Conservation (phyloP, 2,888 invertebrate genomes). For the Tridacna gigas region DNA sequence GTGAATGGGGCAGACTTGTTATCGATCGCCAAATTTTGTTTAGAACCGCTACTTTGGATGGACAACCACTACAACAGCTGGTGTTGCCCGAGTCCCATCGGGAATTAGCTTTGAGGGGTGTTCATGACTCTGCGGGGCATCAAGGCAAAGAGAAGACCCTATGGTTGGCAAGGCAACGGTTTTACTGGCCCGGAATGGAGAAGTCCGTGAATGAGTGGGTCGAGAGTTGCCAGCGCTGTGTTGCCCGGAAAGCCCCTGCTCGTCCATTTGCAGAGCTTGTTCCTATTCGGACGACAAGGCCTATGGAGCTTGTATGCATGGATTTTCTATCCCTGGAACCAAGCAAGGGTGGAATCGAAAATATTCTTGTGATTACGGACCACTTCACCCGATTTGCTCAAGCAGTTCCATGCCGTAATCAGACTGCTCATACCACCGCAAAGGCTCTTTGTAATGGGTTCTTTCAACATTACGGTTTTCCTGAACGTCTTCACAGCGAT, state of each 20-base stretch:
- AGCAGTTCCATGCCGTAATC: slow-evolving; percentile 57
- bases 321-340: slow-evolving; percentile 56
- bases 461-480: slow-evolving; percentile 53
- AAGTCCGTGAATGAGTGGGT: not conserved
- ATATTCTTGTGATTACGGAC: slow-evolving; percentile 62
- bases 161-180: not conserved
- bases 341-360: slow-evolving; percentile 56
- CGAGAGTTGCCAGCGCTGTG: not conserved
- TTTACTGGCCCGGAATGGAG: slow-evolving; percentile 3
- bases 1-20: slow-evolving; percentile 3
- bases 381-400: slow-evolving; percentile 59
- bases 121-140: not conserved
- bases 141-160: not conserved
- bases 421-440: slow-evolving; percentile 50
- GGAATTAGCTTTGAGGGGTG: not conserved
- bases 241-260: not conserved
- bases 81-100: not conserved
- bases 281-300: slow-evolving; percentile 46
- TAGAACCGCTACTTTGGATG: not conserved
- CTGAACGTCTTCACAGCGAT: slow-evolving; percentile 57
- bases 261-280: slow-evolving; percentile 14
- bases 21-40: not conserved
- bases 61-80: not conserved
- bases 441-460: slow-evolving; percentile 58
- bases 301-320: slow-evolving; percentile 57